A percentile compares a stretch with the other conserved stretches of the same genome.
Conservation (phyloP, 2,797 vertebrate species). For the Leontopithecus rosalia region DNA sequence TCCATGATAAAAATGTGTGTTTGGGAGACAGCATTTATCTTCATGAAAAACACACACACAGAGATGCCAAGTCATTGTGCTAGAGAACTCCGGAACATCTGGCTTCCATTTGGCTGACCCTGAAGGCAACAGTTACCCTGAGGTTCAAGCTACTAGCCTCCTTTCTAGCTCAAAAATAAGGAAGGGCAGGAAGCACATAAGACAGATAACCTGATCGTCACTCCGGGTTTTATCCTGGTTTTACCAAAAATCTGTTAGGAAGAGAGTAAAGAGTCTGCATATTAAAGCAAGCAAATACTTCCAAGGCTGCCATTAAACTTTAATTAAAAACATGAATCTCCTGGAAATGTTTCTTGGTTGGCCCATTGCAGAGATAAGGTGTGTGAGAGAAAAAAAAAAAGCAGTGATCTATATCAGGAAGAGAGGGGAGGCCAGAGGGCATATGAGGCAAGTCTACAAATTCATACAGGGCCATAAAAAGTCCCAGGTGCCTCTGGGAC, state of each 20-base stretch:
- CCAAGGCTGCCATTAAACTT: not conserved
- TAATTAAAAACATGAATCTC: slow-evolving; percentile 36
- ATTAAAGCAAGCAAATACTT: not conserved
- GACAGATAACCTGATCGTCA: not conserved
- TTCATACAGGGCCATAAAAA: not conserved
- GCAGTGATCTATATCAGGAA: not conserved
- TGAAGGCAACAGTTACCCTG: not conserved
- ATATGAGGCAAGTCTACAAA: not conserved
- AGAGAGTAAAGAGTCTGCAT: not conserved
- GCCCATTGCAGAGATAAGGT: not conserved
- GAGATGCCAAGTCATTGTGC: not conserved
- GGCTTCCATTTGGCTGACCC: not conserved
- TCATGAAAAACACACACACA: not conserved
- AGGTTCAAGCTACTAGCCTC: not conserved
- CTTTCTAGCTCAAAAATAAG: not conserved
- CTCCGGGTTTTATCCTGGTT: not conserved
- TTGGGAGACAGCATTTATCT: not conserved
- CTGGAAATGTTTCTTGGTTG: not conserved
- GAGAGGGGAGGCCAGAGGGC: not conserved
- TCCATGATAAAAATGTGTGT: not conserved
- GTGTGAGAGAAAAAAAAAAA: not conserved
- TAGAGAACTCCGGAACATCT: not conserved
- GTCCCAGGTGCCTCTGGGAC: not conserved
- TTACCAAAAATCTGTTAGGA: not conserved
- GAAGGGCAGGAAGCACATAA: not conserved